Percentiles rank a stretch among this genome's conserved stretches.
Conservation (phyloP, 64 coral and sea anemone genomes). For the Stichodactyla mertensii region DNA sequence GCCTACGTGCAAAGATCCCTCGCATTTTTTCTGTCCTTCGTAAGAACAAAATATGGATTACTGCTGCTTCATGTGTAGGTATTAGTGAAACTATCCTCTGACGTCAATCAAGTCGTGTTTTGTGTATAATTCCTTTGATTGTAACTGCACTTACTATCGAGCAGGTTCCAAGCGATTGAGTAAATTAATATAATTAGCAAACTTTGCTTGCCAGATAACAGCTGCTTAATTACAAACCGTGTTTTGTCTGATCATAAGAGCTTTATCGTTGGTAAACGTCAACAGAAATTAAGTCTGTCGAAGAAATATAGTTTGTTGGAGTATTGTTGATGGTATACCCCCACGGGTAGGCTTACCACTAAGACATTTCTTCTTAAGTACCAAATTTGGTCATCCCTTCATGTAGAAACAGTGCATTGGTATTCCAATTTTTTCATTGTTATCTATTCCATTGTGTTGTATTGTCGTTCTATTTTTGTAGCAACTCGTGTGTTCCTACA, state of each 20-base stretch:
- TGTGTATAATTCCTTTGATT: not conserved
- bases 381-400: too few relatives aligned
- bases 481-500: too few relatives aligned
- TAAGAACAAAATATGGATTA: not conserved
- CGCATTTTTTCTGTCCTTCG: not conserved
- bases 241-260: not conserved
- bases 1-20: not conserved
- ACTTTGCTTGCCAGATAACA: not conserved
- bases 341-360: too few relatives aligned
- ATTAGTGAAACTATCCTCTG: not conserved
- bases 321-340: too few relatives aligned
- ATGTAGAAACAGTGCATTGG: too few relatives aligned
- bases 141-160: not conserved
- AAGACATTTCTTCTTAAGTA: not conserved
- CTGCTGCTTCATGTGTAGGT: not conserved
- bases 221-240: not conserved
- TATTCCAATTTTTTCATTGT: too few relatives aligned
- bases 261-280: not conserved
- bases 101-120: not conserved
- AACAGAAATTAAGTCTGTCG: not conserved
- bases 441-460: too few relatives aligned
- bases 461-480: too few relatives aligned
- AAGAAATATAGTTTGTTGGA: not conserved
- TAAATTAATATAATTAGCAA: constrained; percentile 9
- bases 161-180: not conserved